A percentile compares a stretch with the other conserved stretches of the same genome.
These are phyloP conservation scores for Drosophila prolongata DNA, from an alignment of 2,888 invertebrate species.

Conservation along the genomic window DNA sequence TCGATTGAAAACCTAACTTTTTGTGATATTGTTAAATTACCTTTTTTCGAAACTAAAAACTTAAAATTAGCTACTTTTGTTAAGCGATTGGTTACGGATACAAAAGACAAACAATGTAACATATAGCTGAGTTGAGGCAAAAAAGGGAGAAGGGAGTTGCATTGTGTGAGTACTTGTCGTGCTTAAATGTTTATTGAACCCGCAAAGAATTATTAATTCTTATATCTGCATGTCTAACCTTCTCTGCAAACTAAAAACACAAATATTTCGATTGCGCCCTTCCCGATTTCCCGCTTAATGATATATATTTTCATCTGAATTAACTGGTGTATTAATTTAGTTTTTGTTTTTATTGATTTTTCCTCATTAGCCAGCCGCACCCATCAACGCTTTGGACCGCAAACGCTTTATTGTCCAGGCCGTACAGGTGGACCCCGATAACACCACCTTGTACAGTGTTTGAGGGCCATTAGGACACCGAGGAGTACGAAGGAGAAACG, in stretches of 20 bases:
- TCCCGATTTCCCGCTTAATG: constrained; percentile 4
- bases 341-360: not conserved
- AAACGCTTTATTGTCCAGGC: constrained; percentile 82
- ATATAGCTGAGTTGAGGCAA: constrained; percentile 72
- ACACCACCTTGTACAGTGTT: constrained; percentile 79
- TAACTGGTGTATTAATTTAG: not conserved
- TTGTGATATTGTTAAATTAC: constrained; percentile 25
- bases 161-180: constrained; percentile 74
- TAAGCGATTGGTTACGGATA: constrained; percentile 14
- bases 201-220: not conserved
- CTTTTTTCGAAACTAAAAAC: constrained; percentile 17
- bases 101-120: constrained; percentile 18
- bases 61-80: constrained; percentile 5
- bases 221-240: constrained; percentile 26
- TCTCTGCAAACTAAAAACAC: not conserved
- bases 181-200: constrained; percentile 1
- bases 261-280: constrained; percentile 3
- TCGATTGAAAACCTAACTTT: constrained; percentile 2
- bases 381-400: constrained; percentile 66
- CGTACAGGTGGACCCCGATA: constrained; percentile 80
- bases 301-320: not conserved
- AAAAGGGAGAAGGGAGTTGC: constrained; percentile 43
- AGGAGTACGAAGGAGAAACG: constrained; percentile 15
- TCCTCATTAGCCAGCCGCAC: constrained; percentile 47
- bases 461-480: constrained; percentile 1